These are phyloP conservation scores for Eucriotettix oculatus DNA, from an alignment of 2,888 invertebrate genomes.

Conservation along the genomic window DNA sequence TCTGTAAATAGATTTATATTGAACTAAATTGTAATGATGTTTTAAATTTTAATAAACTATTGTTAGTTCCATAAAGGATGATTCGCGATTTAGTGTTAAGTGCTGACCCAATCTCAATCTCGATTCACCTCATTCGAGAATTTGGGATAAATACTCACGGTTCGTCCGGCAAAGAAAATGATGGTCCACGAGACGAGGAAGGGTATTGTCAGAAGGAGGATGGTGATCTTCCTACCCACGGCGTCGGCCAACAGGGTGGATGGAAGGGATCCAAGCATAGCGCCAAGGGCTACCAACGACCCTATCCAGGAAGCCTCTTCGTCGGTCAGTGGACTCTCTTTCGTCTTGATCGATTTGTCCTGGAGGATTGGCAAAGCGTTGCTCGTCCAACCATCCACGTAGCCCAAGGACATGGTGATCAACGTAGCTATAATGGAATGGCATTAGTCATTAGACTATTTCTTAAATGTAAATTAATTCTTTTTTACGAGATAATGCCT, in stretches of 20 bases:
- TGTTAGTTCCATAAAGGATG: too few relatives aligned
- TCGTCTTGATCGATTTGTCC: neutral
- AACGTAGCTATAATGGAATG: conserved; percentile 1
- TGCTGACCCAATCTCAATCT: too few relatives aligned
- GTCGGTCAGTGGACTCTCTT: neutral
- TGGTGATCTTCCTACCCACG: neutral
- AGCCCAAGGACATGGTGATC: conserved; percentile 1
- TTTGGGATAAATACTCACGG: neutral
- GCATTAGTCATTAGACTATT: too few relatives aligned
- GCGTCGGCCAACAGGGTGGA: neutral
- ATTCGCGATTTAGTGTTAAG: too few relatives aligned
- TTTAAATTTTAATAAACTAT: too few relatives aligned
- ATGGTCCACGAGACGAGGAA: neutral
- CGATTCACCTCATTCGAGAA: too few relatives aligned
- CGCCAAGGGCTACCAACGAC: conserved; percentile 6
- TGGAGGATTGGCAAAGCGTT: conserved; percentile 4
- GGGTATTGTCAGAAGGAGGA: neutral
- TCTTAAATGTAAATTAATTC: too few relatives aligned
- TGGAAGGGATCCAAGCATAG: neutral
- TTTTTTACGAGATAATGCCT: too few relatives aligned
- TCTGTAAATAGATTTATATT: too few relatives aligned
- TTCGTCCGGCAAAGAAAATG: neutral
- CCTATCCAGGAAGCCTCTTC: conserved; percentile 5
- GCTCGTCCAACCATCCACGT: conserved; percentile 4
- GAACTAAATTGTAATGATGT: too few relatives aligned